Percentiles rank a stretch among this genome's conserved stretches.
Conservation (phyloP, 2,888 invertebrate species). For the Subacronicta megacephala region DNA sequence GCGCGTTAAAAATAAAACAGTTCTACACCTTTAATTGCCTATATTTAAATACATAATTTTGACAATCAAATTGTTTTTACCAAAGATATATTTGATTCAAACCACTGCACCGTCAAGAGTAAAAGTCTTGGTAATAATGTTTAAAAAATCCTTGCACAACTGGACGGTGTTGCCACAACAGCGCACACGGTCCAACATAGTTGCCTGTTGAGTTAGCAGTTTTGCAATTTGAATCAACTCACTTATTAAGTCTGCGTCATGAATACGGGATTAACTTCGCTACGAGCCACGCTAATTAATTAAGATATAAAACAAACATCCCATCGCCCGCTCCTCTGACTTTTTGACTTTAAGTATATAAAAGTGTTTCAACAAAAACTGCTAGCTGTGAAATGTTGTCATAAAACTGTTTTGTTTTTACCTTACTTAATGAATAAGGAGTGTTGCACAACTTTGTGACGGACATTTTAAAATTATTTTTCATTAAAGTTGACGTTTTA, state of each 20-base stretch:
- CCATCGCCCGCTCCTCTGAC: conserved; percentile 37
- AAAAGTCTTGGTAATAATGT: conserved; percentile 1
- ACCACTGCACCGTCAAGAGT: neutral
- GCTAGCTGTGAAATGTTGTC: conserved; percentile 29
- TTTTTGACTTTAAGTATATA: conserved; percentile 52
- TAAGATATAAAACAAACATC: conserved; percentile 62
- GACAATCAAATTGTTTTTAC: too few species aligned
- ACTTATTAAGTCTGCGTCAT: conserved; percentile 65
- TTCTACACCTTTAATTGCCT: too few species aligned
- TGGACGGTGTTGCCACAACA: conserved; percentile 1
- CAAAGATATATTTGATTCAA: neutral
- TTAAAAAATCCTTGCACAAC: conserved; percentile 9
- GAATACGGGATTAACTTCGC: conserved; percentile 60
- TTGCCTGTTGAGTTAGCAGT: conserved; percentile 64
- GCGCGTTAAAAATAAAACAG: too few species aligned
- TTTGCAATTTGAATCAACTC: conserved; percentile 66
- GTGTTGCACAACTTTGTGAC: conserved; percentile 39
- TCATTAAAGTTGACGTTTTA: conserved; percentile 24
- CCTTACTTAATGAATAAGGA: conserved; percentile 45
- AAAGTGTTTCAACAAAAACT: conserved; percentile 45
- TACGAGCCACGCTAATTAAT: conserved; percentile 60
- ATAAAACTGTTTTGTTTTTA: conserved; percentile 49
- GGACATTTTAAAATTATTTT: conserved; percentile 36
- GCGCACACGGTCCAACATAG: conserved; percentile 21
- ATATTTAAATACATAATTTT: too few species aligned